Conservation (phyloP, 2,888 invertebrate genomes). For the Cantharis rustica region DNA sequence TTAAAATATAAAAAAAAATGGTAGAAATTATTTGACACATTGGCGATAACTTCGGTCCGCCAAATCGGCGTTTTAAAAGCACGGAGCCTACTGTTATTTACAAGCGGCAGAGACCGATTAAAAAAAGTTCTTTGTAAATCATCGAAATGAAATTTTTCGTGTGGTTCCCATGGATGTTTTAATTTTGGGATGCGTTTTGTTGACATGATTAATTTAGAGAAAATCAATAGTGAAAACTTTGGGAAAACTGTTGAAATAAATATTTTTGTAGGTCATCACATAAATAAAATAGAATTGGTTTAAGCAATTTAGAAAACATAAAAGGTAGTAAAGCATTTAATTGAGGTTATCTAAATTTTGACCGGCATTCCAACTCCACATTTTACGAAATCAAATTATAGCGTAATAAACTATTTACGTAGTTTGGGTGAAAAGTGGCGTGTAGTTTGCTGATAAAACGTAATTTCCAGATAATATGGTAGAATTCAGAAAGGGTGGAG, state of each 20-base stretch:
- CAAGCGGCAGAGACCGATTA: too few relatives aligned
- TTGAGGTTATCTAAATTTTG: not conserved
- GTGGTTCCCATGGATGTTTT: too few relatives aligned
- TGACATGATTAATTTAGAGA: not conserved
- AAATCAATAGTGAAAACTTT: not conserved
- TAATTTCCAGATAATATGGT: conserved; percentile 29
- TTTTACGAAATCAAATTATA: not conserved
- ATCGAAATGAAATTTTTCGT: too few relatives aligned
- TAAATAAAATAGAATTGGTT: not conserved
- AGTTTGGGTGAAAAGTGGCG: conserved; percentile 3
- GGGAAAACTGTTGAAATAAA: not conserved
- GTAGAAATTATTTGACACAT: too few relatives aligned
- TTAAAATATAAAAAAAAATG: too few relatives aligned
- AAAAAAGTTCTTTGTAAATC: too few relatives aligned
- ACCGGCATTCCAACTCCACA: not conserved
- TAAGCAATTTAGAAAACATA: not conserved
- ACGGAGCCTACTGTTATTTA: too few relatives aligned
- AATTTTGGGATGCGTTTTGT: too few relatives aligned
- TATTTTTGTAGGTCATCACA: not conserved
- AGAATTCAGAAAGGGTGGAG: conserved; percentile 13
- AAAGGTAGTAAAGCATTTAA: not conserved
- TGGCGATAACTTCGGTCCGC: too few relatives aligned
- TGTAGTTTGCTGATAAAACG: conserved; percentile 5
- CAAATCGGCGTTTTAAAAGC: too few relatives aligned
- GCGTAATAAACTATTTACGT: not conserved